Conservation (phyloP, 2,888 invertebrate genomes). For the Theretra japonica region DNA sequence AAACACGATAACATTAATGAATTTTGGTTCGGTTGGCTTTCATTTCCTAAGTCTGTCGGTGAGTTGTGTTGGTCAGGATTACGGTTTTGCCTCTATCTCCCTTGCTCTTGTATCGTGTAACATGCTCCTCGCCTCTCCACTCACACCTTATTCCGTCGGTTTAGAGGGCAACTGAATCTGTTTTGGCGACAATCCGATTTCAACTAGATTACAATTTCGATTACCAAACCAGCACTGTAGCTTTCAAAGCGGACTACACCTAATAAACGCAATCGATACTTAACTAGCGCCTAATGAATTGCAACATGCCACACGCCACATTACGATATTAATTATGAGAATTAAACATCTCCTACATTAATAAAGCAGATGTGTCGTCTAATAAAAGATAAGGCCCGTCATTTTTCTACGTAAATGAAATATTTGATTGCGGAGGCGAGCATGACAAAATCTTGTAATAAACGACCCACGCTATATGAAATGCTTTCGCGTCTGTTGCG, state of each 20-base stretch:
- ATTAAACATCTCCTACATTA: neutral
- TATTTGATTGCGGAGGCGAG: conserved; percentile 40
- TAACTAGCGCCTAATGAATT: neutral
- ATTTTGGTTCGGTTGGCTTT: conserved; percentile 71
- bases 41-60: conserved; percentile 67
- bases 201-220: conserved; percentile 42
- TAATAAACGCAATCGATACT: neutral
- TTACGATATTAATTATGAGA: neutral
- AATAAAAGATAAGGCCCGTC: conserved; percentile 34
- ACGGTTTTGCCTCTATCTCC: conserved; percentile 42
- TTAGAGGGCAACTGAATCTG: conserved; percentile 48
- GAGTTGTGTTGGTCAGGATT: conserved; percentile 61
- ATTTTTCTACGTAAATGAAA: conserved; percentile 46
- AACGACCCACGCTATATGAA: conserved; percentile 44
- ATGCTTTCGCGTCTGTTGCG: conserved; percentile 32
- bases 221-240: conserved; percentile 18
- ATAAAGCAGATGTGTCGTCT: neutral
- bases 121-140: conserved; percentile 36
- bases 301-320: neutral
- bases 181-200: conserved; percentile 43
- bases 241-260: conserved; percentile 20
- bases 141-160: conserved; percentile 49
- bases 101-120: conserved; percentile 30
- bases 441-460: conserved; percentile 40
- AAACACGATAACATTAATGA: conserved; percentile 71